phyloP scores from a whole-genome alignment of 92 coral and sea anemone genomes.

The Zoanthus solanderi region DNA sequence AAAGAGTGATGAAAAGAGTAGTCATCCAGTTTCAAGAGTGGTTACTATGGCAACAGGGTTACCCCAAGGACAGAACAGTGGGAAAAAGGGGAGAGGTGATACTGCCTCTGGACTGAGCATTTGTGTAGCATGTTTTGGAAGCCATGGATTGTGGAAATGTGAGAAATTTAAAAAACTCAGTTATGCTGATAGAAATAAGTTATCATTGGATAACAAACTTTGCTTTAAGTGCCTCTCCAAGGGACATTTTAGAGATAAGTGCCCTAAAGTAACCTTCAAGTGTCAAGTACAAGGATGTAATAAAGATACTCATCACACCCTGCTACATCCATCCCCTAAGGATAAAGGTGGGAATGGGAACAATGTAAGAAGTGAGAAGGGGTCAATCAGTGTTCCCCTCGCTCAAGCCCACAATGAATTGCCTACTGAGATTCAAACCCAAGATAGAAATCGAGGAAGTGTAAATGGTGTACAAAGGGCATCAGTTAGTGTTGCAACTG shows the following conservation, averaged over 20 bases:
- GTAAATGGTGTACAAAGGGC: too few relatives aligned
- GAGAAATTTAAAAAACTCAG: conserved; percentile 33
- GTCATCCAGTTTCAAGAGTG: too few relatives aligned
- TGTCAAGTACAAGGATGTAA: conserved; percentile 18
- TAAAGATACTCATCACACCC: conserved; percentile 15
- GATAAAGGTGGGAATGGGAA: not conserved
- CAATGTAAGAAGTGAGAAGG: too few relatives aligned
- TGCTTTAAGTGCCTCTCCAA: conserved; percentile 32
- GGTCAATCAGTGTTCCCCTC: too few relatives aligned
- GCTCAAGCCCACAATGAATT: too few relatives aligned
- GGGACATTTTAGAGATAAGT: conserved; percentile 36
- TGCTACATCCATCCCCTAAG: not conserved
- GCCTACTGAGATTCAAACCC: too few relatives aligned
- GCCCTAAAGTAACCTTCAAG: conserved; percentile 11
- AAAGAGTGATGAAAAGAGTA: too few relatives aligned
- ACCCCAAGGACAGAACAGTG: too few relatives aligned
- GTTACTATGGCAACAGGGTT: too few relatives aligned
- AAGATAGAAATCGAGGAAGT: too few relatives aligned
- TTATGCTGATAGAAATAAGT: conserved; percentile 22
- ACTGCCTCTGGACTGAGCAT: not conserved
- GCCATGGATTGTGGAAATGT: conserved; percentile 57
- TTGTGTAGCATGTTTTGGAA: conserved; percentile 37
- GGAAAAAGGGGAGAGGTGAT: too few relatives aligned
- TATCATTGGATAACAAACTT: conserved; percentile 24
- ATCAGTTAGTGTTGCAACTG: too few relatives aligned